Evolutionary conservation across 2,888 invertebrate species (phyloP).

Genomic region (Agonopterix heracliana): DNA sequence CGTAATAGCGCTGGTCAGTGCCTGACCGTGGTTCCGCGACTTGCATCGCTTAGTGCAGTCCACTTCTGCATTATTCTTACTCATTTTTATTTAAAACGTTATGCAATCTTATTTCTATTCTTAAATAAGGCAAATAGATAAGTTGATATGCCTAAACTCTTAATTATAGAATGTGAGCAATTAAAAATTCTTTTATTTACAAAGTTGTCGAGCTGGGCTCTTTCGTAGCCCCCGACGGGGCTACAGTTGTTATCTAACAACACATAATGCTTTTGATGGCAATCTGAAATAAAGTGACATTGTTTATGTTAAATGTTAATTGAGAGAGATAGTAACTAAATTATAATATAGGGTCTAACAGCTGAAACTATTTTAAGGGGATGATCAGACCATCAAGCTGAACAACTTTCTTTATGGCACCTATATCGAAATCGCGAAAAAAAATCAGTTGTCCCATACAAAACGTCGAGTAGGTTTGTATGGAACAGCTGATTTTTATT

Average conservation of each 20-base stretch:
- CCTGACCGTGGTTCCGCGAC: conserved; percentile 74
- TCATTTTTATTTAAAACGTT: conserved; percentile 39
- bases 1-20: conserved; percentile 79
- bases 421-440: too few relatives aligned
- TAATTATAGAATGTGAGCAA: conserved; percentile 15
- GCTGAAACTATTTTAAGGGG: too few relatives aligned
- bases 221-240: conserved; percentile 51
- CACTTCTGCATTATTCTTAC: conserved; percentile 51
- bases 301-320: too few relatives aligned
- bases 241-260: conserved; percentile 38
- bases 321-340: too few relatives aligned
- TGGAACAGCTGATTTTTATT: too few relatives aligned
- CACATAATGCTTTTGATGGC: conserved; percentile 45
- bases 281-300: conserved; percentile 44
- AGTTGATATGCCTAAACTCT: conserved; percentile 23
- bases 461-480: too few relatives aligned
- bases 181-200: conserved; percentile 5
- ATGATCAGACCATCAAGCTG: too few relatives aligned
- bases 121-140: background rate
- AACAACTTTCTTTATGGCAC: too few relatives aligned
- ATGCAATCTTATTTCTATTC: conserved; percentile 2
- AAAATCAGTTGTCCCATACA: too few relatives aligned
- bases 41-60: conserved; percentile 78
- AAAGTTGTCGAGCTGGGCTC: conserved; percentile 27
- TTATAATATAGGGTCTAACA: too few relatives aligned